phyloP scores from a whole-genome alignment of 2,113 vertebrate genomes.

The Delphinapterus leucas region DNA sequence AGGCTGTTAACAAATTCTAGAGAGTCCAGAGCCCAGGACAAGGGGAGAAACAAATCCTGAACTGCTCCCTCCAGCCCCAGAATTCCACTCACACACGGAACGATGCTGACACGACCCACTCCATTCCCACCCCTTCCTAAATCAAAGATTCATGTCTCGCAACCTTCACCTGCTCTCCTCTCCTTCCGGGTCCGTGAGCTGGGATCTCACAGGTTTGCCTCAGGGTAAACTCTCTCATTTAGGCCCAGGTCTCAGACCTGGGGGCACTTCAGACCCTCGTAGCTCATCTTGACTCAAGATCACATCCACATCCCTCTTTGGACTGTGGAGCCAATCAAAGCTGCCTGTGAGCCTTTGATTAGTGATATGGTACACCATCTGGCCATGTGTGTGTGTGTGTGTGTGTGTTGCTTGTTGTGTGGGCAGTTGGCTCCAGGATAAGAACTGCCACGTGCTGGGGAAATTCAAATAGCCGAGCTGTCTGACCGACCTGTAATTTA shows the following conservation, averaged over 20 bases:
- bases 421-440: constrained; percentile 54
- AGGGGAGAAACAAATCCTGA: background rate
- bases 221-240: background rate
- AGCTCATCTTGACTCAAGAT: background rate
- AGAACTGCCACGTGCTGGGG: background rate
- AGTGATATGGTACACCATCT: background rate
- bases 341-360: background rate
- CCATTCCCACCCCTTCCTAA: background rate
- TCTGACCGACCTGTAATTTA: background rate
- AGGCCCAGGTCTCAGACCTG: background rate
- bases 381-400: background rate
- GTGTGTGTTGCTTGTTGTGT: background rate
- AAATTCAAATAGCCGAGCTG: constrained; percentile 53
- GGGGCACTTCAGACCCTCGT: background rate
- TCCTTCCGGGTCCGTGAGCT: background rate
- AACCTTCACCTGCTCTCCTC: background rate
- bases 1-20: background rate
- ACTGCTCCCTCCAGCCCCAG: too few species aligned
- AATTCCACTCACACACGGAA: background rate
- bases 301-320: background rate
- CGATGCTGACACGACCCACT: rapidly evolving
- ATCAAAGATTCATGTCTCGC: background rate
- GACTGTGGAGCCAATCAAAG: background rate
- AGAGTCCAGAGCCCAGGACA: background rate
- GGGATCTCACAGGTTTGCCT: background rate